A percentile compares a stretch with the other conserved stretches of the same genome.
Evolutionary conservation across 2,113 vertebrate genomes (phyloP).

Genomic region (Xiphorhynchus elegans): DNA sequence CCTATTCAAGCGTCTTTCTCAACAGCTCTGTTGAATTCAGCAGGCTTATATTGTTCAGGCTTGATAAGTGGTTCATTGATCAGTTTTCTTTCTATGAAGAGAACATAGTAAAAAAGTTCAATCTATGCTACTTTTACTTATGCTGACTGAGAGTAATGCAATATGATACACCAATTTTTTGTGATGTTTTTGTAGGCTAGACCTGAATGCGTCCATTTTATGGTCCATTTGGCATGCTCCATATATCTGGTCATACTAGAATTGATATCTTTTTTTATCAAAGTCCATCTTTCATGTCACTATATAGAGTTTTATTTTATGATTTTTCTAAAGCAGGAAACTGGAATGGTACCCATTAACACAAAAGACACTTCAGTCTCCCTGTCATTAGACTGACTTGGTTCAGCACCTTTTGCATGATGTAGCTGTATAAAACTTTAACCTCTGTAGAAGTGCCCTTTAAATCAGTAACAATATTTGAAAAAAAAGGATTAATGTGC

Average conservation of each 20-base stretch:
- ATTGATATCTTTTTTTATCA: neutral
- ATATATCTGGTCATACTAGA: neutral
- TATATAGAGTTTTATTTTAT: neutral
- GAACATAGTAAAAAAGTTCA: neutral
- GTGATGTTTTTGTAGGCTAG: neutral
- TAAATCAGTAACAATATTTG: conserved; percentile 3
- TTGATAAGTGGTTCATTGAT: conserved; percentile 30
- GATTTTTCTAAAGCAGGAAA: neutral
- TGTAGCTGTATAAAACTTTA: neutral
- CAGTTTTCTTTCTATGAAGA: neutral
- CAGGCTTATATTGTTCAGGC: conserved; percentile 28
- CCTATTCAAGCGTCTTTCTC: neutral
- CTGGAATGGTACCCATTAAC: neutral
- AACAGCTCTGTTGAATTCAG: neutral
- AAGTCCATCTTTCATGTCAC: neutral
- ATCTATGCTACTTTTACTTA: neutral
- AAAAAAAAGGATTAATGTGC: neutral
- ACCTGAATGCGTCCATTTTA: neutral
- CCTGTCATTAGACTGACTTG: neutral
- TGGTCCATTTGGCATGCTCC: neutral
- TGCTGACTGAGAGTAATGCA: neutral
- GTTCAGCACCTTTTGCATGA: neutral
- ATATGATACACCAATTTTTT: neutral
- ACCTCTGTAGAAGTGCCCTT: neutral
- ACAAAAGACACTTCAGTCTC: neutral